Evolutionary conservation across 2,113 vertebrate species (phyloP), one percentile per base, ranked within the genome.

Genomic region (Cottus gobio): DNA sequence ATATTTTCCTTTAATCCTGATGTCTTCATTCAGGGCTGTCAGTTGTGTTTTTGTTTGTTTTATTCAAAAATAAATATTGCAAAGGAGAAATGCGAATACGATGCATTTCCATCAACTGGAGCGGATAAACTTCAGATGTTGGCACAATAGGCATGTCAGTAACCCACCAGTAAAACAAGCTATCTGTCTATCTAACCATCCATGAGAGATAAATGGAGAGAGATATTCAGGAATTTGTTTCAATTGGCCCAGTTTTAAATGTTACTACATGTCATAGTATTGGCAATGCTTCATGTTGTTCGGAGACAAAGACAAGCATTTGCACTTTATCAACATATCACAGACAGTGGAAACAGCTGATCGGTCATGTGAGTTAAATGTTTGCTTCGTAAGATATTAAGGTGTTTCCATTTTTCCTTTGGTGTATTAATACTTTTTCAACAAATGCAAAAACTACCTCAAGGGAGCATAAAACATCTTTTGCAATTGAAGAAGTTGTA

Each of bases 1-100:
- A 18, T 50, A 26, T 18, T 62, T 60, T 64, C 28, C 36, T 50
- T 24, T 71, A 54, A 81, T 79, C 67, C 50, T 42, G 31, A 31
- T 37, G 31, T 28, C 2, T 5, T 79, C 39, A 50, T 39, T 56
- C 61, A 61, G 28, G 34, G 10, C 56, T 71, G 58, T 72, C 57
- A 34, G 44, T n/a, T 64, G 67, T 64, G 39, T 24, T 5, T 42
- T 24, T 18, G 18, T 54, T 50, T 31, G 30, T n/a, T 31, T 13
- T 34, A 18, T 3, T 24, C 11, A 30, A n/a, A 12, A 11, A 13
- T 3, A 56, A 24, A 20, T 8, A 50, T 46, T 46, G 15, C 15
- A 46, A 46, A 44, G n/a, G 7, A 50, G 18, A 50, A 48, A 20
- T 48, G 46, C 2, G 20, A 50, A 50, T 8, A 54, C 2, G 15